phyloP scores from a whole-genome alignment of 2,888 invertebrate genomes.

The Tachina lurida region DNA sequence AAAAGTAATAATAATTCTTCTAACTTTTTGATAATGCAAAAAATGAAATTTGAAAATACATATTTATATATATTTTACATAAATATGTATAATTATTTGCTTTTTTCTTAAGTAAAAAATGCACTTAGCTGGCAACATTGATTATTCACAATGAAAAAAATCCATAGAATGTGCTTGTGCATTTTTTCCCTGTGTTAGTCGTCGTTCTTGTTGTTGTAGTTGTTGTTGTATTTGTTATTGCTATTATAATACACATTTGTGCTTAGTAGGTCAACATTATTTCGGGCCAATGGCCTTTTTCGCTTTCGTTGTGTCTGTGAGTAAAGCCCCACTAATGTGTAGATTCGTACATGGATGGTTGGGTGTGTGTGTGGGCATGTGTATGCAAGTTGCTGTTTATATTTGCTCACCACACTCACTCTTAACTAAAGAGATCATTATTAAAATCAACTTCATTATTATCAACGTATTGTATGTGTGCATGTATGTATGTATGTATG shows the following conservation, averaged over 20 bases:
- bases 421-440: constrained; percentile 22
- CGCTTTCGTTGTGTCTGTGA: constrained; percentile 82
- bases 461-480: constrained; percentile 21
- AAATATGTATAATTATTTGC: too few species aligned
- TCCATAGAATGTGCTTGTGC: constrained; percentile 64
- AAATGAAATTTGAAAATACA: too few species aligned
- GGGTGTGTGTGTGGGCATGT: constrained; percentile 10
- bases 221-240: constrained; percentile 27
- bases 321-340: constrained; percentile 58
- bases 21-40: too few species aligned
- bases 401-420: constrained; percentile 33
- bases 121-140: not conserved
- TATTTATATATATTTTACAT: too few species aligned
- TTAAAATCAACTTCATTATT: constrained; percentile 16
- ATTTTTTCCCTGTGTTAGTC: constrained; percentile 65
- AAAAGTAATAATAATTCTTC: too few species aligned
- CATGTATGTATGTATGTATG: not conserved
- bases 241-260: constrained; percentile 63
- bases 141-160: constrained; percentile 60
- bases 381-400: not conserved
- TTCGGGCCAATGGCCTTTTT: constrained; percentile 84
- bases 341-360: constrained; percentile 21
- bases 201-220: not conserved
- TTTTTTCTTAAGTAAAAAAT: not conserved
- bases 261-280: constrained; percentile 83